Percentiles rank a stretch among this genome's conserved stretches.
phyloP scores from a whole-genome alignment of 2,113 vertebrate species.

The Planiliza haematocheilus region DNA sequence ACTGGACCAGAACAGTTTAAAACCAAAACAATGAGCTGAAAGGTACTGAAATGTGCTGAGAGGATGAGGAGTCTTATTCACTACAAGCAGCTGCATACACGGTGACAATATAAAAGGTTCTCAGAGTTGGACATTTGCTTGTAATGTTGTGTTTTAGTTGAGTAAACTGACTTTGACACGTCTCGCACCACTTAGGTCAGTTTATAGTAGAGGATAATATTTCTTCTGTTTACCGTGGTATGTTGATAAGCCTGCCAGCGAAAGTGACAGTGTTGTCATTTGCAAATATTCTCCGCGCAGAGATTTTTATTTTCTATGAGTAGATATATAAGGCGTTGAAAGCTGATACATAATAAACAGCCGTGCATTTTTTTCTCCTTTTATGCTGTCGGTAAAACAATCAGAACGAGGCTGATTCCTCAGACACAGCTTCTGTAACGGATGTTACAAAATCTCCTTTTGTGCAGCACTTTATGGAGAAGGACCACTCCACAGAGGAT shows the following conservation, averaged over 20 bases:
- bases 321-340: neutral
- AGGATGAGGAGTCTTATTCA: no score
- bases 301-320: neutral
- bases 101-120: no score
- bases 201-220: conserved; percentile 4
- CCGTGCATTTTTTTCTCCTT: neutral
- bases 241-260: neutral
- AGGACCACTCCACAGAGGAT: conserved; percentile 37
- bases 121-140: neutral
- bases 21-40: neutral
- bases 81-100: no score
- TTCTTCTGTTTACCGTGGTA: neutral
- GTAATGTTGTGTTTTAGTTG: conserved; percentile 5
- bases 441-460: conserved; percentile 29
- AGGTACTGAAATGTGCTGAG: neutral
- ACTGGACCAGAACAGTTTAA: neutral
- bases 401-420: conserved; percentile 22
- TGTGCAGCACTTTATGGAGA: conserved; percentile 28
- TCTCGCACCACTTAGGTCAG: neutral
- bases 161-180: neutral
- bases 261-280: conserved; percentile 1
- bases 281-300: neutral
- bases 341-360: neutral
- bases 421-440: neutral
- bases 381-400: conserved; percentile 5